Percentiles rank a stretch among this genome's conserved stretches.
These are phyloP conservation scores for Girardinichthys multiradiatus DNA, from an alignment of 2,113 vertebrate genomes.

Conservation along the genomic window DNA sequence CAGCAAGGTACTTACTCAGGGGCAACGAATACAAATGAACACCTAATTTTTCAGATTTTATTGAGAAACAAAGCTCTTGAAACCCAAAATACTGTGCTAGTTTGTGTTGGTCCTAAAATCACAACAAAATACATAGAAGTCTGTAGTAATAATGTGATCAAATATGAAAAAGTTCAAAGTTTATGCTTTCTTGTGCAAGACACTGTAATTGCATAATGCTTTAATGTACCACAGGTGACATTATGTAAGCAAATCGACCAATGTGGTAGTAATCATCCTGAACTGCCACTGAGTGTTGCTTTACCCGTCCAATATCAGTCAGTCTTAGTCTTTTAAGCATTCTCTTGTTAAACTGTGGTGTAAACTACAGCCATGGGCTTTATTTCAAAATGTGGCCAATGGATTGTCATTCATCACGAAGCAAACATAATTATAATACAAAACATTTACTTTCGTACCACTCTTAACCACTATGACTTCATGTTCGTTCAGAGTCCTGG, in stretches of 20 bases:
- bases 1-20: no score
- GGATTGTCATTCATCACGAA: slow-evolving; percentile 9
- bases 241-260: background rate
- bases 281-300: background rate
- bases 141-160: background rate
- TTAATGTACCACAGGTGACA: background rate
- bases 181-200: no score
- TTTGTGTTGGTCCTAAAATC: background rate
- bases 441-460: background rate
- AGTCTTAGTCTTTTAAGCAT: background rate
- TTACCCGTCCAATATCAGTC: background rate
- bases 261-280: background rate
- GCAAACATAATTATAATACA: background rate
- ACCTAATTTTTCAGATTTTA: background rate
- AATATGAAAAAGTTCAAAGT: background rate
- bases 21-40: no score
- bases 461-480: background rate
- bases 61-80: background rate
- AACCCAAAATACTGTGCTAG: background rate
- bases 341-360: background rate
- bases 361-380: background rate
- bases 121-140: background rate
- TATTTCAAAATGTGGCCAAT: background rate
- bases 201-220: no score
- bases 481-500: background rate